Evolutionary conservation across 2,113 vertebrate species (phyloP).

Genomic region (Sitta europaea): DNA sequence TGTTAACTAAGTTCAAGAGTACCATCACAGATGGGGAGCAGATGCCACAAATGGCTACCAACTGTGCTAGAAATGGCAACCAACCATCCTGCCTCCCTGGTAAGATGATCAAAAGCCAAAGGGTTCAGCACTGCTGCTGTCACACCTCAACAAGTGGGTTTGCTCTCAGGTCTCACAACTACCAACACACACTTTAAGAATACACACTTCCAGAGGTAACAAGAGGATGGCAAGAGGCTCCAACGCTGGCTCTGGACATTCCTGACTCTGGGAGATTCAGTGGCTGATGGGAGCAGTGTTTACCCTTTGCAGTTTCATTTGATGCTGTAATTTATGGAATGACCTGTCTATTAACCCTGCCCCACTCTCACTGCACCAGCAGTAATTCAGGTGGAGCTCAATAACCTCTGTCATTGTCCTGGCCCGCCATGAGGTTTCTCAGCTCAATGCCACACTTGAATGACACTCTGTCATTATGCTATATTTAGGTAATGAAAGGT

Average conservation of each 20-base stretch:
- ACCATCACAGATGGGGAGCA: neutral
- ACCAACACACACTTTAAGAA: rapidly evolving
- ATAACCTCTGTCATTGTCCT: constrained; percentile 67
- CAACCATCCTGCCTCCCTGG: neutral
- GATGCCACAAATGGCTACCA: neutral
- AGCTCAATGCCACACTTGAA: constrained; percentile 73
- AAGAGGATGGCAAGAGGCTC: neutral
- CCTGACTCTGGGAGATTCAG: neutral
- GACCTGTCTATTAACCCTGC: constrained; percentile 42
- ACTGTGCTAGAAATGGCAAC: neutral
- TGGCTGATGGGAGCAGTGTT: neutral
- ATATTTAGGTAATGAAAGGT: constrained; percentile 78
- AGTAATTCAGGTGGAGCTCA: constrained; percentile 53
- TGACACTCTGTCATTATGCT: constrained; percentile 79
- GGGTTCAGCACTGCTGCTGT: rapidly evolving
- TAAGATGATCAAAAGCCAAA: rapidly evolving
- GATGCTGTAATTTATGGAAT: constrained; percentile 53
- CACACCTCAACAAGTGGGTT: rapidly evolving
- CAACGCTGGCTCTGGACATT: neutral
- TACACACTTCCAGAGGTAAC: neutral
- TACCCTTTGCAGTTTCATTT: neutral
- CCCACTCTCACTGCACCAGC: neutral
- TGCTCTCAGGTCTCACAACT: neutral
- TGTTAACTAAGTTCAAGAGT: neutral
- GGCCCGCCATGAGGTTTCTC: constrained; percentile 72